Evolutionary conservation across 2,797 vertebrate species (phyloP).

Genomic region (Crypturellus tataupa): DNA sequence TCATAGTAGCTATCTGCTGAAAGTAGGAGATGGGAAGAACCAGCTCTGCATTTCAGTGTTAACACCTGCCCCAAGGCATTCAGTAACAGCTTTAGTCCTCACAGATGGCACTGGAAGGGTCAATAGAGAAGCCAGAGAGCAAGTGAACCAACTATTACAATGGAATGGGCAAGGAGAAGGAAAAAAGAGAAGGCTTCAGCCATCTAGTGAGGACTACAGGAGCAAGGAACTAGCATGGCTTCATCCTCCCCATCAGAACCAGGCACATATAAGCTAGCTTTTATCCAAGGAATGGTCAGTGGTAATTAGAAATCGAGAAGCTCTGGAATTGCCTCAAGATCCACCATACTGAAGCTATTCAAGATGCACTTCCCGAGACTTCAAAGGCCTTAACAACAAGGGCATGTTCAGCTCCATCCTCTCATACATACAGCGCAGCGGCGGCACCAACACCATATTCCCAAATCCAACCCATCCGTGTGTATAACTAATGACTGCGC

Average conservation of each 20-base stretch:
- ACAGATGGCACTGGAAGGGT: constrained; percentile 7
- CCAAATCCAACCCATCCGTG: neutral
- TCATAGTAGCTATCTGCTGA: neutral
- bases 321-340: constrained; percentile 57
- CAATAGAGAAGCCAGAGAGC: neutral
- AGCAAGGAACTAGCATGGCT: neutral
- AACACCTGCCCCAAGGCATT: constrained; percentile 51
- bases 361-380: constrained; percentile 51
- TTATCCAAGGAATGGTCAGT: constrained; percentile 9
- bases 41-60: constrained; percentile 21
- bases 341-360: constrained; percentile 60
- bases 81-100: neutral
- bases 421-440: neutral
- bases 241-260: neutral
- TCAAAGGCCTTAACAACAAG: constrained; percentile 63
- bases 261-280: constrained; percentile 10
- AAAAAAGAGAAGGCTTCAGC: neutral
- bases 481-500: neutral
- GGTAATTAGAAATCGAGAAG: constrained; percentile 44
- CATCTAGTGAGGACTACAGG: neutral
- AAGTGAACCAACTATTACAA: neutral
- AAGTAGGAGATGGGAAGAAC: neutral
- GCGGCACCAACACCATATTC: constrained; percentile 19
- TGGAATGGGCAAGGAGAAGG: neutral
- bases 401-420: constrained; percentile 31